Conservation (phyloP, 2,797 vertebrate species). For the Sebastes vulpes region DNA sequence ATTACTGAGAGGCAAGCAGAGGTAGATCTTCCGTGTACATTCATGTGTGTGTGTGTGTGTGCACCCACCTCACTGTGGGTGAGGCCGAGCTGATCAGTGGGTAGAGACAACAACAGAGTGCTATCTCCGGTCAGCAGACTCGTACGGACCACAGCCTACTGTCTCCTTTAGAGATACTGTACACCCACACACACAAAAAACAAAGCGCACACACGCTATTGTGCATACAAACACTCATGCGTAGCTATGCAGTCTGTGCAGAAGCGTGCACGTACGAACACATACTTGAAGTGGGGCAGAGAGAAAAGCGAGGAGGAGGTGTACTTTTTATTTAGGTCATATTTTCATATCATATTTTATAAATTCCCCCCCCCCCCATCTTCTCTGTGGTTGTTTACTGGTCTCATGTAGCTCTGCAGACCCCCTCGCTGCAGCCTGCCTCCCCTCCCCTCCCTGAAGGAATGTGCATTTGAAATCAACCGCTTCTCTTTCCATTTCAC, state of each 20-base stretch:
- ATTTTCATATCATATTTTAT: slow-evolving; percentile 66
- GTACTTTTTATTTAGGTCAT: slow-evolving; percentile 76
- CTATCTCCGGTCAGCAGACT: slow-evolving; percentile 76
- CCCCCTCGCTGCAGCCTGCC: slow-evolving; percentile 15
- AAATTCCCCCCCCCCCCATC: slow-evolving; percentile 38
- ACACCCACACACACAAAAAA: slow-evolving; percentile 18
- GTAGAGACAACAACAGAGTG: slow-evolving; percentile 59
- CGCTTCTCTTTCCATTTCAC: slow-evolving; percentile 64
- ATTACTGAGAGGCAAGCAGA: slow-evolving; percentile 30
- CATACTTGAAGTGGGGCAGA: slow-evolving; percentile 45
- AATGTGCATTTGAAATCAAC: slow-evolving; percentile 64
- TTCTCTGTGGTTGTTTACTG: slow-evolving; percentile 62
- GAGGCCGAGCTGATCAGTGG: slow-evolving; percentile 55
- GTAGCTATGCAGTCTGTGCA: background rate
- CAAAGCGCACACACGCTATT: background rate
- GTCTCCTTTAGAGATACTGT: slow-evolving; percentile 39
- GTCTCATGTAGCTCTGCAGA: slow-evolving; percentile 41
- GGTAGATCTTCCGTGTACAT: slow-evolving; percentile 5
- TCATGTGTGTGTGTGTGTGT: background rate
- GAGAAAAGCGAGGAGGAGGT: slow-evolving; percentile 28
- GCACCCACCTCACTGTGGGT: slow-evolving; percentile 38
- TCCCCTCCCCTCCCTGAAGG: slow-evolving; percentile 24
- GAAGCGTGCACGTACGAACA: background rate
- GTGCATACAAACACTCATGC: slow-evolving; percentile 3
- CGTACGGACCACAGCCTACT: slow-evolving; percentile 23